Percentiles rank a stretch among this genome's conserved stretches.
Conservation (phyloP, 2,888 invertebrate genomes). For the Chymomyza amoena region DNA sequence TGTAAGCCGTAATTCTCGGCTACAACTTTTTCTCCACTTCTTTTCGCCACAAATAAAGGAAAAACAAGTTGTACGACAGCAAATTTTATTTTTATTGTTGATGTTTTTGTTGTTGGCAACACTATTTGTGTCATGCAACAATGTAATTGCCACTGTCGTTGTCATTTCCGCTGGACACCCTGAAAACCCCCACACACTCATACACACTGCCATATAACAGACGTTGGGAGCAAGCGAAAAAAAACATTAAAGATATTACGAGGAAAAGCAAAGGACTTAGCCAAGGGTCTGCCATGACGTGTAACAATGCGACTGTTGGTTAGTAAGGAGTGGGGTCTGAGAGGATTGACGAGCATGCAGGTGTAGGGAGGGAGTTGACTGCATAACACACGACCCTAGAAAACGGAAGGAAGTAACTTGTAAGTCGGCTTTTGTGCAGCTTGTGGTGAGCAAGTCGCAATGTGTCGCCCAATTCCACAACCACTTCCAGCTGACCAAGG, state of each 20-base stretch:
- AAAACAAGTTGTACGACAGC: constrained; percentile 37
- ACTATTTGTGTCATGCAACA: constrained; percentile 78
- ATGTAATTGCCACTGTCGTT: constrained; percentile 77
- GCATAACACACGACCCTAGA: constrained; percentile 20
- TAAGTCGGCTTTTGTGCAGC: constrained; percentile 70
- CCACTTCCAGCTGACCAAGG: constrained; percentile 37
- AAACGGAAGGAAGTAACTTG: constrained; percentile 67
- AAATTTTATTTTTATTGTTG: constrained; percentile 49
- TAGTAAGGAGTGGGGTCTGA: not conserved
- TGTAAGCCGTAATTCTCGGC: not conserved
- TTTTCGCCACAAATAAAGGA: constrained; percentile 9
- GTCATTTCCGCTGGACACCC: constrained; percentile 76
- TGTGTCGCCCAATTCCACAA: constrained; percentile 37
- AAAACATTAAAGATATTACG: constrained; percentile 61
- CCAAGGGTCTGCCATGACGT: constrained; percentile 18
- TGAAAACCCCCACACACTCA: constrained; percentile 26
- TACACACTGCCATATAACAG: not conserved
- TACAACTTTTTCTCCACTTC: not conserved
- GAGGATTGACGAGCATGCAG: not conserved
- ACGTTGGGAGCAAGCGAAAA: constrained; percentile 22
- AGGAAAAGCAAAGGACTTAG: constrained; percentile 34
- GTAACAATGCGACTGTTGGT: not conserved
- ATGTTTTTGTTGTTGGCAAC: constrained; percentile 53
- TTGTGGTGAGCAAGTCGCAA: constrained; percentile 46
- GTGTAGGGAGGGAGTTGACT: not conserved